Base-by-base conservation (phyloP, 2,888 invertebrate species). In the Chaitophorus viminalis region DNA sequence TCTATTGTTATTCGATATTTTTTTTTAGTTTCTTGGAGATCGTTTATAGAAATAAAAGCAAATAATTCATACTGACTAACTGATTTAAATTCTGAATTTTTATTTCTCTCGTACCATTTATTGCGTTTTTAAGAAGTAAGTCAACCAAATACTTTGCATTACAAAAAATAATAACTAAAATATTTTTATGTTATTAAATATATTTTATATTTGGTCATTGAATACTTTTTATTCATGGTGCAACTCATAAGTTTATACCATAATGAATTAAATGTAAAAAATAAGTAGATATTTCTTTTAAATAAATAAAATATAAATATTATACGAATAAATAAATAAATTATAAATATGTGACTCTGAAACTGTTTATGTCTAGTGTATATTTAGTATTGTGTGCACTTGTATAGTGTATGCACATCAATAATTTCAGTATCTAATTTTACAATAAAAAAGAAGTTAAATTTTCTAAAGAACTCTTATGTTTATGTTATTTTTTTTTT, bases 101-200 rank as follows among this genome's bases (percentile, higher is more conserved):
- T 79, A 65, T 79, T 65, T n/a, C 60, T 65, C 29, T n/a, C 39
- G 36, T 65, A 79, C 65, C 79, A 65, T 79, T 65, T 79, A 65
- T 79, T 65, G n/a, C 79, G 65, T 79, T 79, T 60, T 79, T 79
- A 65, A 65, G 21, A 79, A 79, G 65, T 79, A n/a, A 79, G 79
- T 65, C 65, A 29, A 65, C 65, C 65, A 29, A 79, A 79, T 29
- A 65, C 79, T 65, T 65, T 39, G 65, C 65, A 29, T 36, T 39
- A 79, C 65, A n/a, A 79, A 79, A 60, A 79, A 79, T 39, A 39
- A 65, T 39, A 39, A 65, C 79, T n/a, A n/a, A 79, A 79, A 65
- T 79, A 36, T 79, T 36, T 36, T 79, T 79, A n/a, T 17, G 74
- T 36, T 39, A 29, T 79, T 79, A 68, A 68, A 79, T 36, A 39